Evolutionary conservation across 2,797 vertebrate genomes (phyloP).

Genomic region (Manis javanica): DNA sequence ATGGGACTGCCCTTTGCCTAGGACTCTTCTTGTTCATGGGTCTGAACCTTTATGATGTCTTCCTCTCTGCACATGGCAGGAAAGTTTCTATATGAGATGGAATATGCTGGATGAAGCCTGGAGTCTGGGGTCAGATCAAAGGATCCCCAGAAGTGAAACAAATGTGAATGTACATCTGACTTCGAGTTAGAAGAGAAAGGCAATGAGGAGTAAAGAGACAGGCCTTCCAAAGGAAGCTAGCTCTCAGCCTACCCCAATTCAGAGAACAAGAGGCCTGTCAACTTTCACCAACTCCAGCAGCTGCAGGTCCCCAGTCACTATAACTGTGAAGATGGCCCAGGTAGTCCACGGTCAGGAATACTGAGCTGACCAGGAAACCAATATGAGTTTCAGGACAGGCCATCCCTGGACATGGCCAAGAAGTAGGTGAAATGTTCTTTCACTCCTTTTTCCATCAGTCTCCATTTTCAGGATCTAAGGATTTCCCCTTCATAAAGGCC

Average conservation of each 20-base stretch:
- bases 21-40: not conserved
- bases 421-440: not conserved
- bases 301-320: not conserved
- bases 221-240: not conserved
- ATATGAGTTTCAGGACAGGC: not conserved
- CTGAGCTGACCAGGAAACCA: not conserved
- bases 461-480: slow-evolving; percentile 14
- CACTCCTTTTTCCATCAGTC: not conserved
- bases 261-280: not conserved
- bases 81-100: not conserved
- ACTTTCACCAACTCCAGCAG: not conserved
- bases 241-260: not conserved
- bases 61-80: not conserved
- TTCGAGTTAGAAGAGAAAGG: not conserved
- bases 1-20: not conserved
- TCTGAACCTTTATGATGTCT: not conserved
- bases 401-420: not conserved
- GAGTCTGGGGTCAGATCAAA: not conserved
- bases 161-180: not conserved
- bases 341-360: not conserved
- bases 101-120: not conserved
- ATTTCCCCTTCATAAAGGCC: not conserved
- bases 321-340: not conserved
- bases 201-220: not conserved
- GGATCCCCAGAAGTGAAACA: slow-evolving; percentile 5